A percentile compares a stretch with the other conserved stretches of the same genome.
Conservation (phyloP, 1,140 invertebrate genomes). For the Triops cancriformis region DNA sequence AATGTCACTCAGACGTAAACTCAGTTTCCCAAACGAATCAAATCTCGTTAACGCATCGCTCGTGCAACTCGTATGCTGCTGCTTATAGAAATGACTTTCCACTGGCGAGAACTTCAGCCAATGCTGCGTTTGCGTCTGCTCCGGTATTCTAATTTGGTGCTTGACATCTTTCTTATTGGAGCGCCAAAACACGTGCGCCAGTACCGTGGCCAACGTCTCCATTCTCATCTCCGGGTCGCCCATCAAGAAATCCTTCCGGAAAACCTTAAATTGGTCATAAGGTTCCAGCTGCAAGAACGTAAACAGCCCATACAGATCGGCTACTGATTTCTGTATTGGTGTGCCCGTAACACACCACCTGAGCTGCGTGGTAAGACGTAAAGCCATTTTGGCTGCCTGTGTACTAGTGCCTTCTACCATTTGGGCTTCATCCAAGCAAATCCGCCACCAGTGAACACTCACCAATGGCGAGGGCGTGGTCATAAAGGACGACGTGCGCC, state of each 20-base stretch:
- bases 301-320: slow-evolving; percentile 61
- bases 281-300: slow-evolving; percentile 57
- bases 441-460: slow-evolving; percentile 63
- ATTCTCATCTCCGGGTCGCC: slow-evolving; percentile 35
- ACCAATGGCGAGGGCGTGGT: slow-evolving; percentile 52
- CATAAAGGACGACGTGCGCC: slow-evolving; percentile 46
- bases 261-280: slow-evolving; percentile 49
- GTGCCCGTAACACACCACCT: slow-evolving; percentile 73
- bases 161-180: slow-evolving; percentile 56
- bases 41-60: slow-evolving; percentile 37
- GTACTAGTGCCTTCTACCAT: slow-evolving; percentile 59
- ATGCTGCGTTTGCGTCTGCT: slow-evolving; percentile 42
- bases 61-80: slow-evolving; percentile 42
- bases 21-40: slow-evolving; percentile 35
- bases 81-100: slow-evolving; percentile 51
- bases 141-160: slow-evolving; percentile 45
- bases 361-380: slow-evolving; percentile 48
- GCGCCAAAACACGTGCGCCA: slow-evolving; percentile 60
- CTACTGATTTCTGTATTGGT: slow-evolving; percentile 54
- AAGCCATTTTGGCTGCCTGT: slow-evolving; percentile 55
- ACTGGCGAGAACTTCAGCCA: slow-evolving; percentile 50
- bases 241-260: slow-evolving; percentile 46
- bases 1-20: slow-evolving; percentile 39
- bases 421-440: slow-evolving; percentile 74
- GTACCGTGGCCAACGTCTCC: slow-evolving; percentile 45